Conservation (phyloP, 2,113 vertebrate genomes). For the Asarcornis scutulata region DNA sequence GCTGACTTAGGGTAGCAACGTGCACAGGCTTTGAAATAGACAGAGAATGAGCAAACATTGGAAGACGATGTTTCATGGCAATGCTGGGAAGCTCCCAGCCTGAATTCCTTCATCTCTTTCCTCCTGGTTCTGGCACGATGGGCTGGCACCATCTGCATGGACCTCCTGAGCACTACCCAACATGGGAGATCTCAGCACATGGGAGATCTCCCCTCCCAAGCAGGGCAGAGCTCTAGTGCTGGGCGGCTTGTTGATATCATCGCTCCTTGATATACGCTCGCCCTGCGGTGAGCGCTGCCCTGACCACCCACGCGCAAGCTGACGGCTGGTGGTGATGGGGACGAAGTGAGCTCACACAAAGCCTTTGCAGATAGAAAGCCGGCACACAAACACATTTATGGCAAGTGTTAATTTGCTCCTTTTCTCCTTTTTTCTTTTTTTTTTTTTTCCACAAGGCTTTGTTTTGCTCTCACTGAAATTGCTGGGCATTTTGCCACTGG, state of each 20-base stretch:
- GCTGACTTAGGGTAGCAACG: background rate
- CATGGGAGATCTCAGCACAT: background rate
- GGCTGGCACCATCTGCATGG: background rate
- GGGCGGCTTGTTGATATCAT: background rate
- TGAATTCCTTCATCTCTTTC: background rate
- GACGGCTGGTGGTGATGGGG: fast-evolving
- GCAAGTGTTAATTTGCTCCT: background rate
- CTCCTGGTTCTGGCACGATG: background rate
- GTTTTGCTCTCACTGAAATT: background rate
- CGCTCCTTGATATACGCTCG: fast-evolving
- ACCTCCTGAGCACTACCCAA: background rate
- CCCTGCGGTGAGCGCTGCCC: fast-evolving
- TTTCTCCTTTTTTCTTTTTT: background rate
- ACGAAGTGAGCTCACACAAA: background rate
- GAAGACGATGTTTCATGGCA: fast-evolving
- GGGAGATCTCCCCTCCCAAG: background rate
- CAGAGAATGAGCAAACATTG: background rate
- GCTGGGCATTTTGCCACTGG: background rate
- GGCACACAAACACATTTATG: background rate
- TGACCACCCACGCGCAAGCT: background rate
- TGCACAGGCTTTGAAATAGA: background rate
- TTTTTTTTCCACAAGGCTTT: background rate
- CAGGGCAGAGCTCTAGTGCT: background rate
- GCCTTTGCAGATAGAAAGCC: background rate
- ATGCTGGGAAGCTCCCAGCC: background rate